Base-by-base conservation (phyloP, 2,113 vertebrate genomes). In the Varanus komodoensis region DNA sequence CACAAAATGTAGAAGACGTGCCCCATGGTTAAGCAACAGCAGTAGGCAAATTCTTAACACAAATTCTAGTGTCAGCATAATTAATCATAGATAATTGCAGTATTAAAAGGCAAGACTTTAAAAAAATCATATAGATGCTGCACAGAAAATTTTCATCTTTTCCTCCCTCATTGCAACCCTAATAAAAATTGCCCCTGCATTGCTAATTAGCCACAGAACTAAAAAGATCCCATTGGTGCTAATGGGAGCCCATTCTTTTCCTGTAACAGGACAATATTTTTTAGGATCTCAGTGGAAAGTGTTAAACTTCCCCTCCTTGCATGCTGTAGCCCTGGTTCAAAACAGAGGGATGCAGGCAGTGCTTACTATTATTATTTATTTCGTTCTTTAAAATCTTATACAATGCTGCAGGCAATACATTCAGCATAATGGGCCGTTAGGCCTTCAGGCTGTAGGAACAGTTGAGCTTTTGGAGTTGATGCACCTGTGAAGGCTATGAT, bases 11-110 rank as follows among this genome's bases (percentile, higher is more conserved):
- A 93, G 83, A 94, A 94, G 82, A 75, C 71, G 38, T 96, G 69
- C 82, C 89, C 89, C 91, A 94, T 94, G 87, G 91, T 94, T 88
- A 85, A 94, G 89, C 94, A 82, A 86, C 34, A 95, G 89, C 87
- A 95, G 93, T 38, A 90, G 61, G 74, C 92, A 90, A 54, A 89
- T 89, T 68, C 48, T 48, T 95, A 87, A 94, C 77, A 94, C 34
- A 92, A 34, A 52, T 85, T 68, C 25, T 84, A 89, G 78, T 1
- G 1, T 96, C 68, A 95, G 73, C 21, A 69, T 64, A 27, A 85
- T 89, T 93, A 89, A 92, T 97, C 89, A 87, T 48, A 92, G 82
- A 92, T 91, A 93, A 93, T 91, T 95, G 34, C 34, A 89, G 52
- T 48, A 73, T 85, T 94, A 86, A 95, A 91, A 86, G 74, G 29